Evolutionary conservation across 2,888 invertebrate genomes (phyloP).

Genomic region (Heliconius erato): DNA sequence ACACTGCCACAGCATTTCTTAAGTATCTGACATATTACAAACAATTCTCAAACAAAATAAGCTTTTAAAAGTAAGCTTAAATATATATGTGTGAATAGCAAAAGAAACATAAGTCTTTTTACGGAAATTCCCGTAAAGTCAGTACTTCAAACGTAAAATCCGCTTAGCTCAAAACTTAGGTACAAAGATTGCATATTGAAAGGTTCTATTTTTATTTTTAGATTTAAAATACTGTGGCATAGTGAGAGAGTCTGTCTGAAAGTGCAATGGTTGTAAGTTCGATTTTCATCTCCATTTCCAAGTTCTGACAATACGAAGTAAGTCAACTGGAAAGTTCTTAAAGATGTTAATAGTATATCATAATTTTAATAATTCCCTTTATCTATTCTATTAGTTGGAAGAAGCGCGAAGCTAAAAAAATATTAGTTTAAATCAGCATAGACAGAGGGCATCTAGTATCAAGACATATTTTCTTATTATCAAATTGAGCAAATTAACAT

Average conservation of each 20-base stretch:
- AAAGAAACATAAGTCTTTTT: constrained; percentile 19
- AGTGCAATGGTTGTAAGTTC: background rate
- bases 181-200: constrained; percentile 21
- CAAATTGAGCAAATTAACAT: too few relatives aligned
- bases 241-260: background rate
- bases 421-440: too few relatives aligned
- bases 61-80: constrained; percentile 1
- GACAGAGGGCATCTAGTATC: too few relatives aligned
- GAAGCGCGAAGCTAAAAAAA: too few relatives aligned
- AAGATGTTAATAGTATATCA: background rate
- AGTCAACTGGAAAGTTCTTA: too few relatives aligned
- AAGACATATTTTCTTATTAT: too few relatives aligned
- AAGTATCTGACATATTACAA: constrained; percentile 4
- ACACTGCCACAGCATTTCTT: background rate
- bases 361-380: background rate
- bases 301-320: too few relatives aligned
- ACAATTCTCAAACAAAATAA: constrained; percentile 7
- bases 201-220: constrained; percentile 16
- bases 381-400: too few relatives aligned
- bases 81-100: constrained; percentile 8
- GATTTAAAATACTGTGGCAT: background rate
- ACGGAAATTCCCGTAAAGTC: constrained; percentile 24
- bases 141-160: constrained; percentile 15
- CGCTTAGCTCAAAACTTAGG: constrained; percentile 16
- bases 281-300: too few relatives aligned